Conservation (phyloP, 2,888 invertebrate species). For the Plagodis pulveraria region DNA sequence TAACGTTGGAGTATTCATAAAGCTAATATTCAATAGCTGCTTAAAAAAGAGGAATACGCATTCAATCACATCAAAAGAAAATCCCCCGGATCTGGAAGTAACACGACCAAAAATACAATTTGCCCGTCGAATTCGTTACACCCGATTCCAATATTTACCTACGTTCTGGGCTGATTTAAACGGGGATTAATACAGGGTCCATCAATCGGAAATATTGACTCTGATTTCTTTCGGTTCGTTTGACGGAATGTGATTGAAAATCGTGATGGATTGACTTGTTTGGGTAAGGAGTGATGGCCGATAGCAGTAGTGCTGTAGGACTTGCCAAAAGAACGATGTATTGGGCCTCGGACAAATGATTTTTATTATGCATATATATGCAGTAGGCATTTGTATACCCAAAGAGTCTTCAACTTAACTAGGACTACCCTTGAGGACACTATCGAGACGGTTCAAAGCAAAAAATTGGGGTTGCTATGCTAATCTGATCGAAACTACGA, state of each 20-base stretch:
- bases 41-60: too few species aligned
- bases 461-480: too few species aligned
- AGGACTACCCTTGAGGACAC: too few species aligned
- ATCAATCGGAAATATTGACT: slow-evolving; percentile 36
- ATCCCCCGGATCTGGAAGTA: slow-evolving; percentile 26
- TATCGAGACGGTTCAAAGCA: too few species aligned
- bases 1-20: too few species aligned
- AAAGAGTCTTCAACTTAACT: too few species aligned
- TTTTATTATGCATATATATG: too few species aligned
- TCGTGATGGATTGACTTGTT: slow-evolving; percentile 36
- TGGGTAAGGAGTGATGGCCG: slow-evolving; percentile 18
- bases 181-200: slow-evolving; percentile 39
- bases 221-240: slow-evolving; percentile 39
- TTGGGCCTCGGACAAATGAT: too few species aligned
- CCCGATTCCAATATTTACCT: slow-evolving; percentile 41
- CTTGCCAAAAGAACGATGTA: not conserved
- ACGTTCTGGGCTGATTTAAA: slow-evolving; percentile 37
- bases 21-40: too few species aligned
- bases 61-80: slow-evolving; percentile 25
- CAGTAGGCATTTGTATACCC: too few species aligned
- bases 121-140: slow-evolving; percentile 35
- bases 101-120: slow-evolving; percentile 40
- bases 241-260: slow-evolving; percentile 39
- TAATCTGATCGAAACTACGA: too few species aligned
- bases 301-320: slow-evolving; percentile 1